Percentiles rank a stretch among this genome's conserved stretches.
Conservation (phyloP, 1,140 invertebrate genomes). For the Halictus rubicundus region DNA sequence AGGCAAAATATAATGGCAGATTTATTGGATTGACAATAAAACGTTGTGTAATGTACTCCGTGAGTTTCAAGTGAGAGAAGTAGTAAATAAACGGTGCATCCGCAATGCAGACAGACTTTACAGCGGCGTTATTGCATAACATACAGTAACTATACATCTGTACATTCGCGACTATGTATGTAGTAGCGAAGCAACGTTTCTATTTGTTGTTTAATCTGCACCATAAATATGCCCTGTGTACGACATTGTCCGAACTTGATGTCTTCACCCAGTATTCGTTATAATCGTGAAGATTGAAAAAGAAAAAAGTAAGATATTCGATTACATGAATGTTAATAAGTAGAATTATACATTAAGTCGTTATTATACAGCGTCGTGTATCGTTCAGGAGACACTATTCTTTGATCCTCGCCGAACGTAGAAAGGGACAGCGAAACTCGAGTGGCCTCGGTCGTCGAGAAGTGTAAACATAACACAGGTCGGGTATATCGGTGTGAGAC, state of each 20-base stretch:
- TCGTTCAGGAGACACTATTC: too few species aligned
- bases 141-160: constrained; percentile 21
- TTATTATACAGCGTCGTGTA: too few species aligned
- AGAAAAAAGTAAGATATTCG: neutral
- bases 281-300: neutral
- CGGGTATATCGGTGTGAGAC: too few species aligned
- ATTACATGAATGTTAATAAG: constrained; percentile 24
- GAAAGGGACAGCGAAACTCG: too few species aligned
- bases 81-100: constrained; percentile 17
- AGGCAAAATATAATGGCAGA: constrained; percentile 48
- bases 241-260: neutral
- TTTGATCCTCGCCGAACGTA: too few species aligned
- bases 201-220: constrained; percentile 14
- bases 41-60: constrained; percentile 26
- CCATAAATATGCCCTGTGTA: constrained; percentile 1
- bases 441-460: too few species aligned
- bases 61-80: constrained; percentile 13
- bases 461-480: too few species aligned
- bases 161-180: constrained; percentile 19
- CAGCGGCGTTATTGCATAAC: constrained; percentile 14
- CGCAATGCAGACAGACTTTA: constrained; percentile 1
- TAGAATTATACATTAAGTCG: constrained; percentile 6
- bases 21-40: constrained; percentile 54
- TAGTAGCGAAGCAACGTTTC: constrained; percentile 9
- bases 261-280: constrained; percentile 9